Percentiles rank a stretch among this genome's conserved stretches.
Evolutionary conservation across 2,113 vertebrate genomes (phyloP).

Genomic region (Lycaon pictus): DNA sequence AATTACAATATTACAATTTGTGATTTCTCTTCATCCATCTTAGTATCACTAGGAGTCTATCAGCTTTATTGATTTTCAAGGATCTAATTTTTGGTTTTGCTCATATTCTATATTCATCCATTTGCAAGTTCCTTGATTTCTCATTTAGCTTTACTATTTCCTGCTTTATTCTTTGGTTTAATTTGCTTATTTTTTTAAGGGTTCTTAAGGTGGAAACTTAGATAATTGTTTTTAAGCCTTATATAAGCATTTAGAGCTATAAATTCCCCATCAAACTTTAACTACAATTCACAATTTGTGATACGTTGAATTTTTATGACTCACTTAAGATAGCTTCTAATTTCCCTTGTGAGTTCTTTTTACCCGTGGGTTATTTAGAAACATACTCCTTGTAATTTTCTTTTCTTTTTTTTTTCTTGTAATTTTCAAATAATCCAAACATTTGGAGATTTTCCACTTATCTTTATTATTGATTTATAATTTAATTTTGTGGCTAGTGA

Average conservation of each 20-base stretch:
- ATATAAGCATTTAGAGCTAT: not conserved
- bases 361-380: not conserved
- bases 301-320: not conserved
- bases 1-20: not conserved
- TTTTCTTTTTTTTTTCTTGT: no score
- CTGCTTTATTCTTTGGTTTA: not conserved
- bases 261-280: not conserved
- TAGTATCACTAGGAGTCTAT: not conserved
- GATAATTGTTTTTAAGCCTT: not conserved
- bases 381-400: not conserved
- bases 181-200: not conserved
- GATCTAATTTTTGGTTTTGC: not conserved
- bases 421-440: not conserved
- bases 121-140: not conserved
- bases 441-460: not conserved
- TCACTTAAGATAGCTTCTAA: not conserved
- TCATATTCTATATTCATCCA: not conserved
- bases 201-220: not conserved
- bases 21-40: constrained; percentile 16
- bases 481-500: not conserved
- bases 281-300: not conserved
- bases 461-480: not conserved
- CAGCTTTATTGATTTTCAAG: not conserved
- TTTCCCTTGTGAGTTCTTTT: not conserved
- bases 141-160: not conserved